Percentiles rank a stretch among this genome's conserved stretches.
Conservation (phyloP, 2,888 invertebrate genomes). For the Mimachlamys varia region DNA sequence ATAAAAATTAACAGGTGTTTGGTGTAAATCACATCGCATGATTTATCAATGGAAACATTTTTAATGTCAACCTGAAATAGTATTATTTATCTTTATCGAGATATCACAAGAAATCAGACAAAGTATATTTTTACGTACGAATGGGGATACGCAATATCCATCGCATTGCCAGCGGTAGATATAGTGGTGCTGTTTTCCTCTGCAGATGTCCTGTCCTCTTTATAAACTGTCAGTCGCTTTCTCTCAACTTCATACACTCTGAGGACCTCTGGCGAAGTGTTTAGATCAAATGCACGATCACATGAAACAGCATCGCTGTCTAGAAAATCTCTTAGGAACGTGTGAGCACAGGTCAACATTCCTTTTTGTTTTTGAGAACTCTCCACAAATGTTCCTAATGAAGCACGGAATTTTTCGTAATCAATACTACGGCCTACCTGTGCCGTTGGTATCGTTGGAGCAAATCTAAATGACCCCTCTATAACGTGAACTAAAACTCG, state of each 20-base stretch:
- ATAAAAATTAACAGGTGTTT: too few relatives aligned
- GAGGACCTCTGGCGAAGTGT: neutral
- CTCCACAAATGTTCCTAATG: neutral
- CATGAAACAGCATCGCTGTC: neutral
- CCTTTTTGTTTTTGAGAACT: neutral
- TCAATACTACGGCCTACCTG: neutral
- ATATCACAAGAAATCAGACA: too few relatives aligned
- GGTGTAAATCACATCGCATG: too few relatives aligned
- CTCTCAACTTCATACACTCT: neutral
- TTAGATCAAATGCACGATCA: neutral
- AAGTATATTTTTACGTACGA: too few relatives aligned
- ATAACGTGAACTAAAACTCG: neutral
- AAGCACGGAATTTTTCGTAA: neutral
- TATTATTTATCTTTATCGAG: too few relatives aligned
- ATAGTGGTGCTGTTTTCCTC: neutral
- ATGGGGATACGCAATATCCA: neutral
- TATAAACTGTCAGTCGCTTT: neutral
- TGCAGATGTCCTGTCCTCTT: neutral
- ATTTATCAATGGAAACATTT: too few relatives aligned
- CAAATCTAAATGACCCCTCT: neutral
- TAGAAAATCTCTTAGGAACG: neutral
- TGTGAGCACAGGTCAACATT: neutral
- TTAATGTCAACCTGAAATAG: too few relatives aligned
- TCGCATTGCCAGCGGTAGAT: neutral
- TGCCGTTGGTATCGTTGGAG: neutral